Conservation (phyloP, 2,113 vertebrate genomes). For the Reinhardtius hippoglossoides region DNA sequence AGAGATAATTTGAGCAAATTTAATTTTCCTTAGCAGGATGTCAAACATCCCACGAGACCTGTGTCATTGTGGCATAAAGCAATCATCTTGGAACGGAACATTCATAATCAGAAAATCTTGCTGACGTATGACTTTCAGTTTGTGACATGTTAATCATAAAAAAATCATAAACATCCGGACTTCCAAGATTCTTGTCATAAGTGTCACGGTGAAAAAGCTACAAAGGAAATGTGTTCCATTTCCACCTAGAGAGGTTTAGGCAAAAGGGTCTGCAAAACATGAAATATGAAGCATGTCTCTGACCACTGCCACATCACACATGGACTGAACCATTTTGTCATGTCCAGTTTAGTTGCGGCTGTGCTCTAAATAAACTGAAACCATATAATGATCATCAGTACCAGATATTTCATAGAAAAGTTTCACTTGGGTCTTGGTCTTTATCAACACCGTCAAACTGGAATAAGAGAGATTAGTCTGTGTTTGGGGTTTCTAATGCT, state of each 20-base stretch:
- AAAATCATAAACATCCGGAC: neutral
- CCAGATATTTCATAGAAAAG: neutral
- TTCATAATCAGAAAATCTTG: too few species aligned
- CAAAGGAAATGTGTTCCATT: neutral
- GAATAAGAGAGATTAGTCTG: neutral
- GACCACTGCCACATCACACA: too few species aligned
- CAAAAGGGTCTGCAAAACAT: neutral
- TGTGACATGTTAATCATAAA: too few species aligned
- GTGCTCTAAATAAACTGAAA: too few species aligned
- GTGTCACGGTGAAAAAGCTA: neutral
- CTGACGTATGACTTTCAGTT: too few species aligned
- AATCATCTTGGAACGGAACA: neutral
- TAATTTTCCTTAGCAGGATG: neutral
- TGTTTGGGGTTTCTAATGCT: neutral
- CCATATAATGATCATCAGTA: neutral
- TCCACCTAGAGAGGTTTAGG: neutral
- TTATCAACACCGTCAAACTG: too few species aligned
- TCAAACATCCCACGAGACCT: slow-evolving; percentile 2
- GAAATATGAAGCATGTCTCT: too few species aligned
- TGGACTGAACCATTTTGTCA: too few species aligned
- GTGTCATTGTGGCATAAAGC: neutral
- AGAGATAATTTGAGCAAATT: neutral
- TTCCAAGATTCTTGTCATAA: neutral
- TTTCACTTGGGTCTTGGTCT: too few species aligned
- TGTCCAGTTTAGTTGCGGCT: too few species aligned